These are phyloP conservation scores for Argopecten irradians DNA, from an alignment of 1,140 invertebrate genomes.

Conservation along the genomic window DNA sequence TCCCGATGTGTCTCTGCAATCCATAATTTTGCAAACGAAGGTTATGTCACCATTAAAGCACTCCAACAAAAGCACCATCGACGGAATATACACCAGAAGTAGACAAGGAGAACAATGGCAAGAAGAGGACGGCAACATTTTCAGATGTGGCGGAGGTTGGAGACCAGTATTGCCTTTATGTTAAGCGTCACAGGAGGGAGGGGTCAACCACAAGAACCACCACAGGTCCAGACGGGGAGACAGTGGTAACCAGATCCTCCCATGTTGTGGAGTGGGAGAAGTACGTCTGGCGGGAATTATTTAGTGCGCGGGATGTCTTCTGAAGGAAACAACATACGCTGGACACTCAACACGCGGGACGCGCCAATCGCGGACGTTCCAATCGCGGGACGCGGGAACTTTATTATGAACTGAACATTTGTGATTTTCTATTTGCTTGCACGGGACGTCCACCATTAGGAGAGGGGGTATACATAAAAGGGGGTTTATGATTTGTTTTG, in stretches of 20 bases:
- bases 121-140: too few species aligned
- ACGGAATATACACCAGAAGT: not conserved
- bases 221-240: not conserved
- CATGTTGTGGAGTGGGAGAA: not conserved
- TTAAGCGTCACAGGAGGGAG: not conserved
- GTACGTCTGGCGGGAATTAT: not conserved
- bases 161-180: too few species aligned
- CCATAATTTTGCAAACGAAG: not conserved
- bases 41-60: not conserved
- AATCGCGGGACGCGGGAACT: not conserved
- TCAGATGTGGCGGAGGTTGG: too few species aligned
- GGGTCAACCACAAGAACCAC: not conserved
- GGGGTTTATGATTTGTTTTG: too few species aligned
- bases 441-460: too few species aligned
- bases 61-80: too few species aligned
- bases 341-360: too few species aligned
- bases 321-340: too few species aligned
- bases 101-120: not conserved
- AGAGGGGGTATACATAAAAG: too few species aligned
- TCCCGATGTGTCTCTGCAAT: not conserved
- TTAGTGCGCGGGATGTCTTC: not conserved
- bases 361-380: too few species aligned
- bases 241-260: not conserved
- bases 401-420: too few species aligned
- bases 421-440: too few species aligned